A percentile compares a stretch with the other conserved stretches of the same genome.
These are phyloP conservation scores for Steinernema hermaphroditum DNA, from an alignment of 2,888 invertebrate species.

Conservation along the genomic window DNA sequence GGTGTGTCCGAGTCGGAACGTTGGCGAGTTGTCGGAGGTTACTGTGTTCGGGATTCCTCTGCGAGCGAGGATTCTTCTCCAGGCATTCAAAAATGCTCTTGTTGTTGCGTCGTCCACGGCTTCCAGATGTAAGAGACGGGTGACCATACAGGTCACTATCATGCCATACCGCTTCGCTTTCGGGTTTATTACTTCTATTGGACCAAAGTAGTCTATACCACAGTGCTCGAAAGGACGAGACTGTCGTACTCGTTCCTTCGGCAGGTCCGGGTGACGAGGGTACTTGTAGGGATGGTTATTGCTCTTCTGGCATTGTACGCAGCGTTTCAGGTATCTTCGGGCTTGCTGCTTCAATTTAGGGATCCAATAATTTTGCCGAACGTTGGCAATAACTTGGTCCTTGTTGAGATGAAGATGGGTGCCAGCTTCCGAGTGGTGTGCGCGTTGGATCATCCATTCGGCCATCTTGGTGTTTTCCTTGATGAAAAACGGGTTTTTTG, in stretches of 20 bases:
- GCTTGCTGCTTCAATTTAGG: neutral
- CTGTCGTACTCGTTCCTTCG: neutral
- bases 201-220: neutral
- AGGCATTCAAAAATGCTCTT: slow-evolving; percentile 24
- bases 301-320: neutral
- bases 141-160: slow-evolving; percentile 29
- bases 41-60: slow-evolving; percentile 33
- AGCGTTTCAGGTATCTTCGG: slow-evolving; percentile 6
- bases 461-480: neutral
- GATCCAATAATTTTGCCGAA: slow-evolving; percentile 18
- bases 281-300: neutral
- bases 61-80: slow-evolving; percentile 32
- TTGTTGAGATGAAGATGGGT: neutral
- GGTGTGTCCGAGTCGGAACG: slow-evolving; percentile 27
- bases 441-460: neutral
- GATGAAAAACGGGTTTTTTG: slow-evolving; percentile 27
- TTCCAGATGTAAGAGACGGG: slow-evolving; percentile 32
- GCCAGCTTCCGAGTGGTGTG: neutral
- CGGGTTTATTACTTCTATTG: neutral
- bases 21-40: slow-evolving; percentile 29
- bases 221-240: neutral
- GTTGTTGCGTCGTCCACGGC: slow-evolving; percentile 22
- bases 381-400: neutral
- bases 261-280: neutral
- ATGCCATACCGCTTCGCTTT: slow-evolving; percentile 27